Base-by-base conservation (phyloP, 2,113 vertebrate genomes). In the Pluvialis apricaria region DNA sequence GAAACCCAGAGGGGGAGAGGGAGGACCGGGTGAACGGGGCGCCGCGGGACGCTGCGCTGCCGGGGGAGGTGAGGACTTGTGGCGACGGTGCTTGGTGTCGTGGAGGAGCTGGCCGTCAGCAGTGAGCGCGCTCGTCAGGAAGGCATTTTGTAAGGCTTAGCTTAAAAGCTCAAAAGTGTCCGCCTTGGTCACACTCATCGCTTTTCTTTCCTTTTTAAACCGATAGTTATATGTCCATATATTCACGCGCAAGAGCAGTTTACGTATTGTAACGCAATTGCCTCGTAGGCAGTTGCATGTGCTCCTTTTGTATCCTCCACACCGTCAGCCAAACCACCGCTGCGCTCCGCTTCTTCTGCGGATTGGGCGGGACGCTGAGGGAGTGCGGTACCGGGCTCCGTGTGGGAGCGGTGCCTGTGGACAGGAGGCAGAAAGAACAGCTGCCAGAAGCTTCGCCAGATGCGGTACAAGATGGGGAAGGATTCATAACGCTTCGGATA, bases 41-140 rank as follows among this genome's bases (percentile, higher is more conserved):
- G 28, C n/a, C 5, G 10, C 19, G 2, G 49, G 40, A 17, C 1
- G 2, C 3, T 9, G 31, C 9, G 51, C 45, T 21, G 34, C 22
- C 12, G 14, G 15, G 13, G 14, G 0, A 1, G 31, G 38, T 19
- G 11, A 40, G 13, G 49, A 4, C 13, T 57, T 3, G 0, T 25
- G 6, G 49, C 25, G 11, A 5, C 29, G 17, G 10, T 15, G 21
- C 25, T 55, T 12, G 31, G 28, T 21, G 8, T 11, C 24, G 34
- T 16, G 62, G n/a, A 11, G 44, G 15, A 31, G 10, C 5, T 9
- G 7, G 20, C 8, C 62, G 5, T 20, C 38, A n/a, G 17, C 31
- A 19, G 15, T 32, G 32, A 71, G n/a, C 0, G 5, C 52, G 36
- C 3, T 70, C 0, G 0, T 42, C 0, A 0, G 13, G 38, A 20